Evolutionary conservation across 2,888 invertebrate genomes (phyloP).

Genomic region (Uloborus plumipes): DNA sequence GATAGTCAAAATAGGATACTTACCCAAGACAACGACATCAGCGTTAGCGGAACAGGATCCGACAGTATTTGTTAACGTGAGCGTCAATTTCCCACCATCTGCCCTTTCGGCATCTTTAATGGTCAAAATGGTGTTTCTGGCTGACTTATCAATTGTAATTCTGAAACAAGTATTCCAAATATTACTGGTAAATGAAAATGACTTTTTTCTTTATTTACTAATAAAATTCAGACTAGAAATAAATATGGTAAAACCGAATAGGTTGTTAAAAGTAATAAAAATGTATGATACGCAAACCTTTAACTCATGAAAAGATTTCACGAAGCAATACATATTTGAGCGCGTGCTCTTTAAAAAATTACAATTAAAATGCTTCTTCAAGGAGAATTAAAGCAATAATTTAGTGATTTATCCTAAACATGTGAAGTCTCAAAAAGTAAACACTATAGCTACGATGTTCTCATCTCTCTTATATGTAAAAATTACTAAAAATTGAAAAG

Average conservation of each 20-base stretch:
- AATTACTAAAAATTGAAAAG: no score
- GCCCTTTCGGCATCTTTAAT: constrained; percentile 89
- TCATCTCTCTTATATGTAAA: no score
- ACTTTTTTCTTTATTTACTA: not conserved
- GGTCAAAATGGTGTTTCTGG: constrained; percentile 89
- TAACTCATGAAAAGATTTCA: no score
- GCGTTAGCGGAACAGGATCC: constrained; percentile 75
- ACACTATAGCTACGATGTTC: no score
- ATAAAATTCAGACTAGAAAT: no score
- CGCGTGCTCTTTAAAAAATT: no score
- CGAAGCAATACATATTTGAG: no score
- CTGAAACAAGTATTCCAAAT: constrained; percentile 69
- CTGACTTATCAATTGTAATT: constrained; percentile 88
- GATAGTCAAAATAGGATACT: not conserved
- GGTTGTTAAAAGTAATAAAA: not conserved
- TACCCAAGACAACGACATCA: constrained; percentile 71
- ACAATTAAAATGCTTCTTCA: no score
- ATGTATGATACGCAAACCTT: no score
- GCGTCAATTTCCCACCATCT: constrained; percentile 94
- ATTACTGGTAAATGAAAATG: not conserved
- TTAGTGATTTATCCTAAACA: no score
- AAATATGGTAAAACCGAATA: not conserved
- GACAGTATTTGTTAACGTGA: constrained; percentile 91
- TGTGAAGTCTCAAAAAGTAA: no score
- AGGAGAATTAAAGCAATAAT: no score